Evolutionary conservation across 2,113 vertebrate genomes (phyloP), one percentile per base, ranked within the genome.

Genomic region (Calidris pugnax): DNA sequence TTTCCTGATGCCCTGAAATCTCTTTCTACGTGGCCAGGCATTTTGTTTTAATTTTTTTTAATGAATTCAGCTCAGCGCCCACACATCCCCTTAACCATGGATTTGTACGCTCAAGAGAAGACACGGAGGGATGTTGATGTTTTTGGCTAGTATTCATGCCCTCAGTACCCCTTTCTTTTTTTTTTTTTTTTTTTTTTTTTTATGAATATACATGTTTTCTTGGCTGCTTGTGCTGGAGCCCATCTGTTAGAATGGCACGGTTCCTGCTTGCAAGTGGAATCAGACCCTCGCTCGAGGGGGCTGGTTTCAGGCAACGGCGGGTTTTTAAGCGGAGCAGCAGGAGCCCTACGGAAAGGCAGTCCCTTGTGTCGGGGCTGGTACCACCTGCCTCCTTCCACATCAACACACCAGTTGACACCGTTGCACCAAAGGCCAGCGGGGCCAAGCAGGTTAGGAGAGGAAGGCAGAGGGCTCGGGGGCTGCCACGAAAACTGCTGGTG

Each of bases 151-250:
- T 74, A 67, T 96, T 97, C 96, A 96, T 97, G 95, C 97, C 97
- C 97, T 92, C 92, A 89, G 80, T 95, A 95, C 92, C 87, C 55
- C 4, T 59, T 81, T 53, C 59, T 81, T 41, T 66, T 21, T 53
- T 69, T 81, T 41, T 66, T 21, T 37, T 67, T 16, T 30, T 20
- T 66, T 30, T 53, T 82, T 83, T 74, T 91, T 78, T 68, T 50
- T 4, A 97, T 97, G 93, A 97, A 97, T 97, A 96, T 97, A 96
- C 94, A 97, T 97, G 95, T 95, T 96, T 96, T 84, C 77, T 97
- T 97, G 95, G 96, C 94, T 96, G 66, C 82, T 95, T 97, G 71
- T 21, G 23, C 83, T 10, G 19, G 85, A 92, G 89, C 96, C 97
- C 97, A 98, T 98, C 97, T 98, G 97, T 95, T 94, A 89, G 82